A percentile compares a stretch with the other conserved stretches of the same genome.
phyloP scores from a whole-genome alignment of 2,888 invertebrate species.

The Liodrosophila aerea region DNA sequence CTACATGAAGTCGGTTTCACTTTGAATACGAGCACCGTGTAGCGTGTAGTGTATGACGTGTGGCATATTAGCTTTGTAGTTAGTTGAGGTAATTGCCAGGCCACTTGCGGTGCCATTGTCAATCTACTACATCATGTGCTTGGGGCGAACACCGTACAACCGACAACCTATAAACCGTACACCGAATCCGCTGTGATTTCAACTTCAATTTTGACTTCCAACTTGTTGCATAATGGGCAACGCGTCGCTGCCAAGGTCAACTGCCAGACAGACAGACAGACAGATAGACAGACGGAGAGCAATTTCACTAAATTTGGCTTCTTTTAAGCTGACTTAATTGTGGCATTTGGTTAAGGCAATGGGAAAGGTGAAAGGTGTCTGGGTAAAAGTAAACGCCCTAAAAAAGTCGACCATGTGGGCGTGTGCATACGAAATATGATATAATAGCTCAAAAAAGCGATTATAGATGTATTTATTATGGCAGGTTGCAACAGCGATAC shows the following conservation, averaged over 20 bases:
- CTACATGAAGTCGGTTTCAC: too few relatives aligned
- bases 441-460: conserved; percentile 3
- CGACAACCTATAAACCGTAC: background rate
- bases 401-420: conserved; percentile 1
- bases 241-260: conserved; percentile 55
- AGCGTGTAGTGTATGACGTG: conserved; percentile 14
- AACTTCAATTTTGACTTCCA: conserved; percentile 12
- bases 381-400: conserved; percentile 28
- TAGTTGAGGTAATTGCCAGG: conserved; percentile 47
- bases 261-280: conserved; percentile 11
- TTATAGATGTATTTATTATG: too few relatives aligned
- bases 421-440: conserved; percentile 7
- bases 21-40: background rate
- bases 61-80: conserved; percentile 21
- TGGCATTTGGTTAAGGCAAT: conserved; percentile 28
- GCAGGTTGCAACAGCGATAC: too few relatives aligned
- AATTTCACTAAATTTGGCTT: conserved; percentile 47
- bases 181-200: conserved; percentile 5
- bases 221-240: conserved; percentile 35
- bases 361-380: conserved; percentile 11
- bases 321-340: conserved; percentile 33
- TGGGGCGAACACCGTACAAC: background rate
- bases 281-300: background rate
- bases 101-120: conserved; percentile 50
- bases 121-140: conserved; percentile 31